phyloP scores from a whole-genome alignment of 2,113 vertebrate species.

The Pogonocichla stellata region DNA sequence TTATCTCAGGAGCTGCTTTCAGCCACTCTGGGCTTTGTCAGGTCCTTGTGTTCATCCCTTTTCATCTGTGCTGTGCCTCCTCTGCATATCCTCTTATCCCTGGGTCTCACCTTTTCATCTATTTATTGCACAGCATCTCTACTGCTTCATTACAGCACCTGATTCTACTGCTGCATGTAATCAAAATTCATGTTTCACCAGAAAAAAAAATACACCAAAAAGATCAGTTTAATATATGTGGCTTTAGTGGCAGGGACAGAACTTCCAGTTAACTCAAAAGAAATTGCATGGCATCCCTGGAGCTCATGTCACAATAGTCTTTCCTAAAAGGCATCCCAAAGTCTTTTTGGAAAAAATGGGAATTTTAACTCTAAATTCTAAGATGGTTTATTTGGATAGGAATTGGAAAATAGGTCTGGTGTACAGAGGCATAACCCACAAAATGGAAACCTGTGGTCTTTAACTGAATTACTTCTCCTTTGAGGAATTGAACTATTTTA shows the following conservation, averaged over 20 bases:
- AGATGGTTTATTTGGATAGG: background rate
- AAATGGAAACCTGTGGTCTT: constrained; percentile 37
- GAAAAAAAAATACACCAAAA: background rate
- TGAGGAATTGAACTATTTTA: constrained; percentile 25
- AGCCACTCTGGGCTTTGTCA: background rate
- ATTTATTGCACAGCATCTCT: background rate
- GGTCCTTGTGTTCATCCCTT: background rate
- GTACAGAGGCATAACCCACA: constrained; percentile 55
- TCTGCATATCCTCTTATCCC: background rate
- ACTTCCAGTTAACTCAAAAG: background rate
- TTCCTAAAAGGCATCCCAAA: background rate
- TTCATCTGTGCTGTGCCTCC: background rate
- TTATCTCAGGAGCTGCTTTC: background rate
- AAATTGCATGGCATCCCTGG: background rate
- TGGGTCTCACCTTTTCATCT: background rate
- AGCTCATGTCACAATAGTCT: background rate
- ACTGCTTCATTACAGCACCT: background rate
- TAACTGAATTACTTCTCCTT: constrained; percentile 37
- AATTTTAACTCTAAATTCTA: background rate
- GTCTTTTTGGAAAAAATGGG: background rate
- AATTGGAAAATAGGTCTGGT: constrained; percentile 61
- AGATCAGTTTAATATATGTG: background rate
- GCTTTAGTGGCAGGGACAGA: background rate
- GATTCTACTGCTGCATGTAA: background rate
- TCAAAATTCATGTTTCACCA: background rate